Base-by-base conservation (phyloP, 2,797 vertebrate species). In the Galaxias olidus region DNA sequence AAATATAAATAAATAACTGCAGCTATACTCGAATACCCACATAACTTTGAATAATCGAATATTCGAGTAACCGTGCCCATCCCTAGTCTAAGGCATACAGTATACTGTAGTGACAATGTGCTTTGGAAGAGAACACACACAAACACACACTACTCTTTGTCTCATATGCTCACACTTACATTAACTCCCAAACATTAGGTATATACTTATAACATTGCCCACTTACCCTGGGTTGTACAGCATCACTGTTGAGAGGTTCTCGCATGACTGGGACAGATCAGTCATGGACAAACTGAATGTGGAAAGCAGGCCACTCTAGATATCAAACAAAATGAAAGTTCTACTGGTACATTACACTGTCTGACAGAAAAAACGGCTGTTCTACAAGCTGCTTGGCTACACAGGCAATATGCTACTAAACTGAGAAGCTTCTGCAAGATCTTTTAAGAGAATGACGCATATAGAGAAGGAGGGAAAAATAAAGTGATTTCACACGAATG, bases 271-370 rank as follows among this genome's bases (percentile, higher is more conserved):
- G 54, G 96, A 98, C 75, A 98, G 93, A 75, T 98, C 96, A 0
- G 93, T 94, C 97, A 98, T 97, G 14, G 96, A 98, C 76, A 97
- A 92, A 86, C 96, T 98, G 88, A 98, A 93, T n/a, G 94, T 92
- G 59, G 94, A 92, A 9, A 98, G 92, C 14, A 96, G 90, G 61
- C 96, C 97, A 58, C 96, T 98, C 97, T 98, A 89, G 9, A 75
- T 76, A 48, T 58, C n/a, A n/a, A 30, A 30, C 30, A 30, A 30
- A 30, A 30, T 6, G 3, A 30, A 30, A 2, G 30, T 30, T 30
- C 2, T 30, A 30, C 6, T 30, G 30, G 30, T 30, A 6, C 30
- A 30, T 30, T 30, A 30, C 30, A 30, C 30, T 30, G 30, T 30
- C 30, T 30, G 6, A 30, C 30, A 30, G 30, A 30, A 3, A n/a